Conservation (phyloP, 2,797 vertebrate species). For the Poeciliopsis paucimaculata region DNA sequence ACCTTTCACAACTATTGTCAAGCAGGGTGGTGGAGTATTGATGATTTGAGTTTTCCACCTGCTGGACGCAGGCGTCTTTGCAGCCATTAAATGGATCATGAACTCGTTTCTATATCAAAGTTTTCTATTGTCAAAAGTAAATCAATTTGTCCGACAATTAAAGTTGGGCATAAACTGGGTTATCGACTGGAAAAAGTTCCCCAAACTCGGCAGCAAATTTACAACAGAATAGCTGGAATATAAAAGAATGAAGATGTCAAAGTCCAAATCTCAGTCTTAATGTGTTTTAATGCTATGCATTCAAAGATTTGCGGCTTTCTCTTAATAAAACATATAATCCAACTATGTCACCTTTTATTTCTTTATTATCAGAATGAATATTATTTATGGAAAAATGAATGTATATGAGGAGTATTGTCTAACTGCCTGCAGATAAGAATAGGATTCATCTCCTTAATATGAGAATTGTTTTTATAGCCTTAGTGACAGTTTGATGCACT, state of each 20-base stretch:
- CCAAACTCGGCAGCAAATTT: background rate
- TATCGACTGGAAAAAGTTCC: background rate
- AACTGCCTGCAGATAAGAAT: conserved; percentile 55
- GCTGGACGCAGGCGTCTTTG: background rate
- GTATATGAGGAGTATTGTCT: conserved; percentile 21
- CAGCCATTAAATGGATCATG: background rate
- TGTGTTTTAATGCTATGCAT: background rate
- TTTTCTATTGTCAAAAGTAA: background rate
- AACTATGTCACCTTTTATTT: conserved; percentile 18
- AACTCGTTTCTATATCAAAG: background rate
- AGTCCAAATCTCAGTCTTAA: background rate
- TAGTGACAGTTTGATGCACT: conserved; percentile 32
- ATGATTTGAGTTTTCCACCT: background rate
- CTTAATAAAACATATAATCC: conserved; percentile 1
- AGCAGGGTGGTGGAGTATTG: background rate
- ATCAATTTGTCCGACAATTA: background rate
- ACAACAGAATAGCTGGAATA: background rate
- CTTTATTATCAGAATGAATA: conserved; percentile 1
- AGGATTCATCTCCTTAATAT: conserved; percentile 62
- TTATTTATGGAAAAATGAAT: conserved; percentile 2
- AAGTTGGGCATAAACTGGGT: background rate
- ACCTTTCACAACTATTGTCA: background rate
- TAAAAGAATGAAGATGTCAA: background rate
- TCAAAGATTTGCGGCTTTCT: conserved; percentile 6
- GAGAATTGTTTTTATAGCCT: conserved; percentile 64